A percentile compares a stretch with the other conserved stretches of the same genome.
Evolutionary conservation across 2,797 vertebrate genomes (phyloP).

Genomic region (Sebastes variabilis): DNA sequence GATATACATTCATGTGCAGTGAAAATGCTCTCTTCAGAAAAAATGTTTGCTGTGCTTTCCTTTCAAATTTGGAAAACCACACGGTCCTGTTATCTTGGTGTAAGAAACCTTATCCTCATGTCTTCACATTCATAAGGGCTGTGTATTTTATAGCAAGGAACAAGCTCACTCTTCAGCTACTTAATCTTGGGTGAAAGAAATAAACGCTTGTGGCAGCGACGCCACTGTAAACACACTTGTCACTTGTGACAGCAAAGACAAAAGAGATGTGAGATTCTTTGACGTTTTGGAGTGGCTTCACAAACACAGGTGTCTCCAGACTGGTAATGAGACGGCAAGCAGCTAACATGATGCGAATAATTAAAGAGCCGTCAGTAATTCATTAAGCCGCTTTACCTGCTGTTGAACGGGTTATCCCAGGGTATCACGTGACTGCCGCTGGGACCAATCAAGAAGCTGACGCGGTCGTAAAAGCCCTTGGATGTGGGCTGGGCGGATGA

Average conservation of each 20-base stretch:
- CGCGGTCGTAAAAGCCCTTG: slow-evolving; percentile 91
- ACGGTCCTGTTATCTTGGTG: neutral
- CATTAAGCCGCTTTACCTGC: slow-evolving; percentile 85
- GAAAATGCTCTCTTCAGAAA: neutral
- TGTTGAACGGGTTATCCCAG: slow-evolving; percentile 94
- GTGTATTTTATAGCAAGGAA: slow-evolving; percentile 7
- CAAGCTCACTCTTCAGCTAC: slow-evolving; percentile 11
- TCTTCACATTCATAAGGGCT: slow-evolving; percentile 2
- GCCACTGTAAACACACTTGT: slow-evolving; percentile 60
- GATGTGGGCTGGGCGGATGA: slow-evolving; percentile 85
- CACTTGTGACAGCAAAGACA: slow-evolving; percentile 53
- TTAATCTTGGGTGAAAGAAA: slow-evolving; percentile 42
- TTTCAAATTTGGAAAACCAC: slow-evolving; percentile 11
- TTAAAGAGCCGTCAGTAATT: slow-evolving; percentile 52
- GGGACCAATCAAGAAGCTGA: slow-evolving; percentile 92
- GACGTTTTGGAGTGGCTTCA: slow-evolving; percentile 48
- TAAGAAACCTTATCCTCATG: slow-evolving; percentile 19
- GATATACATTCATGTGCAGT: neutral
- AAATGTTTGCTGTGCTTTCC: slow-evolving; percentile 10
- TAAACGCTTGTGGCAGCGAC: slow-evolving; percentile 23
- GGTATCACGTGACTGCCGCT: slow-evolving; percentile 93
- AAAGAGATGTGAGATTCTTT: slow-evolving; percentile 42
- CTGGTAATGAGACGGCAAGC: slow-evolving; percentile 64
- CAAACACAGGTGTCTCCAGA: slow-evolving; percentile 61
- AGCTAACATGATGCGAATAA: slow-evolving; percentile 49